These are phyloP conservation scores for Parnassius apollo DNA, from an alignment of 2,888 invertebrate species.

Conservation along the genomic window DNA sequence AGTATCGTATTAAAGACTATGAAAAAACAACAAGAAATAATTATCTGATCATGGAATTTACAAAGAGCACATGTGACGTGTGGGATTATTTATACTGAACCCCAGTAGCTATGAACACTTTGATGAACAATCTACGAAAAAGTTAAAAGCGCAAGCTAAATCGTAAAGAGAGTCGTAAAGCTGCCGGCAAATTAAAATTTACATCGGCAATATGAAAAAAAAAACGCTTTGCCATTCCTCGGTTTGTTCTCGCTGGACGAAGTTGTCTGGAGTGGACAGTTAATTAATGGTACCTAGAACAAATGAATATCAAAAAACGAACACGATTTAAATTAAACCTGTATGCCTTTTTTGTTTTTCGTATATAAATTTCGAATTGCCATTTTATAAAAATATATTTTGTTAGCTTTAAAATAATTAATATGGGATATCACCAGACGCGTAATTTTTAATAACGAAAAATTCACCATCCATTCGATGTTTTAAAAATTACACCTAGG, in stretches of 20 bases:
- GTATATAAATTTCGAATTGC: constrained; percentile 5
- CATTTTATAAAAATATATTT: constrained; percentile 23
- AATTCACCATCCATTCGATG: constrained; percentile 10
- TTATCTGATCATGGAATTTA: constrained; percentile 24
- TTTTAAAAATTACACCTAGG: constrained; percentile 9
- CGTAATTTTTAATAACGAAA: constrained; percentile 17
- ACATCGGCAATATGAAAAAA: constrained; percentile 75
- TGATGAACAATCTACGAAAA: constrained; percentile 62
- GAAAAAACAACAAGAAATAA: constrained; percentile 19
- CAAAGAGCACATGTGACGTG: constrained; percentile 27
- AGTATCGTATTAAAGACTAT: constrained; percentile 25
- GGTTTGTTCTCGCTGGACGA: constrained; percentile 62
- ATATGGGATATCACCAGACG: constrained; percentile 9
- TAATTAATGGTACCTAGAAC: constrained; percentile 73
- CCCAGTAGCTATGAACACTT: constrained; percentile 58
- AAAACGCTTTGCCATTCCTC: constrained; percentile 65
- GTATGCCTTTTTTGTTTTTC: constrained; percentile 31
- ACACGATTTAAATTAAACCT: constrained; percentile 45
- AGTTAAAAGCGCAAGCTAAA: constrained; percentile 73
- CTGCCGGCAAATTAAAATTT: constrained; percentile 79
- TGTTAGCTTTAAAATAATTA: constrained; percentile 16
- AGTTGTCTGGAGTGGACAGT: constrained; percentile 72
- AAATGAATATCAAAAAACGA: constrained; percentile 58
- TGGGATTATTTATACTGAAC: constrained; percentile 49
- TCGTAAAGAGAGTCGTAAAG: constrained; percentile 78